phyloP scores from a whole-genome alignment of 2,888 invertebrate genomes.

The Caenorhabditis angaria region DNA sequence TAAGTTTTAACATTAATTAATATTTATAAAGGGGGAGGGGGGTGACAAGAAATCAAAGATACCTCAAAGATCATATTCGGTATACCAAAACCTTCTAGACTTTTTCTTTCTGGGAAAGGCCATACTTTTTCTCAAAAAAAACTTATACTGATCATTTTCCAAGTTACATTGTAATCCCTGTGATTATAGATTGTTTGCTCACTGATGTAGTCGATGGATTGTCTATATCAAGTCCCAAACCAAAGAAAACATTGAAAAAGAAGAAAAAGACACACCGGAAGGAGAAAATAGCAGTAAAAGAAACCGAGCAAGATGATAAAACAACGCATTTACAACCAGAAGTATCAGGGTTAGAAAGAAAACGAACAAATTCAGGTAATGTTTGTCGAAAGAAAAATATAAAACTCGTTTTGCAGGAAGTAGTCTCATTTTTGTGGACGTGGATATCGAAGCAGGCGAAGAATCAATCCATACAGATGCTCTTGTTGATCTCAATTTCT shows the following conservation, averaged over 20 bases:
- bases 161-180: not conserved
- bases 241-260: constrained; percentile 46
- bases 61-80: too few species aligned
- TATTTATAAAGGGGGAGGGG: too few species aligned
- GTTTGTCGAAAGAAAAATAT: too few species aligned
- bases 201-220: constrained; percentile 42
- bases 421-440: constrained; percentile 50
- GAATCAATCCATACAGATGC: constrained; percentile 58
- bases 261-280: constrained; percentile 45
- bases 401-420: too few species aligned
- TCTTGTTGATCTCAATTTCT: constrained; percentile 56
- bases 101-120: too few species aligned
- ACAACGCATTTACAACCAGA: constrained; percentile 29
- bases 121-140: not conserved
- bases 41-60: too few species aligned
- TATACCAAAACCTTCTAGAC: too few species aligned
- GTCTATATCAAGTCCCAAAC: constrained; percentile 33
- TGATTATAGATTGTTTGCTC: constrained; percentile 31
- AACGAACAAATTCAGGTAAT: constrained; percentile 32
- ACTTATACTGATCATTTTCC: not conserved
- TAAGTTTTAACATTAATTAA: constrained; percentile 11
- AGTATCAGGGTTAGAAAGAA: constrained; percentile 33
- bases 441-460: constrained; percentile 60
- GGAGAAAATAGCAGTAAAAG: constrained; percentile 36
- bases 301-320: constrained; percentile 35